Evolutionary conservation across 64 coral and sea anemone species (phyloP), one percentile per base, ranked within the genome.

Genomic region (Stylophora pistillata): DNA sequence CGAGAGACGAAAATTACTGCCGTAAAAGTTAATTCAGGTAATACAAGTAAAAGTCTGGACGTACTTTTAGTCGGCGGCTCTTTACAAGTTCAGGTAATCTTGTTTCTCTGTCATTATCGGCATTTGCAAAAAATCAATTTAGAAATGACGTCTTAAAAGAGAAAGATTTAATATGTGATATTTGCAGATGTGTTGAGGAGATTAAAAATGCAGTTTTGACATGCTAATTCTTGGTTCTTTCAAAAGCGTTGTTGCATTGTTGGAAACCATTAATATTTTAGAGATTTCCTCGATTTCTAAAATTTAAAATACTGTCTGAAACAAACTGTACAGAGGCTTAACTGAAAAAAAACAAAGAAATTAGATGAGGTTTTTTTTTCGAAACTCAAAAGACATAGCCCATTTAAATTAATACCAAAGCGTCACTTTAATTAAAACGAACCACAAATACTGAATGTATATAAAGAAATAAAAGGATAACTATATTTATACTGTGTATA

Each of bases 11-110:
- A 21, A 64, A 64, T 60, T 29, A 41, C 58, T 11, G 32, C 29
- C 28, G 56, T 33, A n/a, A 64, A 66, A 82, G 78, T 84, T 70
- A 84, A 84, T 84, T 70, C 80, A 65, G 53, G 41, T 69, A 70
- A 41, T 69, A 69, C 53, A 69, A 69, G 7, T 47, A 7, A 37
- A 68, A 25, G 61, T 63, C 65, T 68, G 53, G 15, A 84, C 61
- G 21, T 27, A 26, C 18, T 37, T 84, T 69, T 47, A 4, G 69
- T 84, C 60, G 32, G 80, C 80, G 61, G 62, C 69, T 84, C 32
- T 30, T 84, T 84, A 69, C n/a, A n/a, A 34, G 23, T 15, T 70
- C 27, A 0, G 41, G 18, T 70, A 9, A 65, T 21, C 33, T n/a
- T 34, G 21, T 84, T 84, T 21, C 54, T 13, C 20, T 41, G 25